Evolutionary conservation across 1,140 invertebrate genomes (phyloP), one percentile per base, ranked within the genome.

Genomic region (Lasioglossum albipes): DNA sequence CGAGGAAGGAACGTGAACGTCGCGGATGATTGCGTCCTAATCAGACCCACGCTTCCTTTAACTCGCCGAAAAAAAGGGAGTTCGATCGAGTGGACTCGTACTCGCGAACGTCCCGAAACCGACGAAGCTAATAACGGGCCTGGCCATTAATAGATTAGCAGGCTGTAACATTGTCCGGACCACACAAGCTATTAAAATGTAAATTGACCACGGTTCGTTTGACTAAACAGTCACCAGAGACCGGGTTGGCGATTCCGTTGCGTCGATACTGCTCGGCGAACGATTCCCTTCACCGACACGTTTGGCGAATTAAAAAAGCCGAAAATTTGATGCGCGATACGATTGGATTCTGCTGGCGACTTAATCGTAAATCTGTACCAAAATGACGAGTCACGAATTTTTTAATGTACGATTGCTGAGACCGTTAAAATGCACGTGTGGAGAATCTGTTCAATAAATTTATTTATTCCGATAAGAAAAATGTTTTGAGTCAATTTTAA

Each of bases 171-270:
- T 31, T 68, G 72, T 66, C 71, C 72, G 68, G 69, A 84, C 86
- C 86, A 57, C 77, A 81, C 74, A 61, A 77, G 88, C 88, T 87
- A 89, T 88, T 87, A 81, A 90, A 92, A 92, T 93, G 91, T 91
- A 93, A 92, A 93, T 92, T 84, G 87, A 90, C 84, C 86, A 78
- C 77, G 83, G 83, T 90, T 90, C 90, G 89, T 91, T 92, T 90
- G 86, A 91, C 89, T 89, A 91, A 91, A 91, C 83, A 91, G 90
- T 89, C 88, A 84, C 75, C 77, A 59, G 89, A 77, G 87, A 84
- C 74, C 31, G 54, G 71, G 57, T 66, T 42, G 42, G 16, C 20
- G n/a, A 66, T 79, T 79, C 71, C 36, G 65, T 73, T 59, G 62
- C 49, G 20, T 22, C n/a, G 57, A 18, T 66, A 12, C 49, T 41